Conservation (phyloP, 2,888 invertebrate species). For the Acheta domesticus region DNA sequence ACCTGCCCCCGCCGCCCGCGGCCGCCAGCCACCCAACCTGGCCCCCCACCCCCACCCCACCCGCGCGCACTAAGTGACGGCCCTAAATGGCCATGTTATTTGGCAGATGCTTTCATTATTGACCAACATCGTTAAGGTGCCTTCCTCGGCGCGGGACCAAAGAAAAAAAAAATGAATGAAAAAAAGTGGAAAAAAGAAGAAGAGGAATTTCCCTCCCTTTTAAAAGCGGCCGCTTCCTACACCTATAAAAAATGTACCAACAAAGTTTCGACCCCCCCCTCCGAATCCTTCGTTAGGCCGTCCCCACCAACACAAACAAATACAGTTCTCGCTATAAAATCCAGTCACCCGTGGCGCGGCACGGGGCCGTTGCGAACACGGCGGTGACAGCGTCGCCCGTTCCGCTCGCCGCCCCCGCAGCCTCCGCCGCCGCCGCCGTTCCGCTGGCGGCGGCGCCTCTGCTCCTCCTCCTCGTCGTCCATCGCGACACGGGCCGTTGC, state of each 20-base stretch:
- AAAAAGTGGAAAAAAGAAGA: neutral
- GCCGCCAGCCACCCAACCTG: neutral
- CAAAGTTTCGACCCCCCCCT: neutral
- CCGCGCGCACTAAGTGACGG: neutral
- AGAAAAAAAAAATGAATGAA: neutral
- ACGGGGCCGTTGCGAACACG: too few species aligned
- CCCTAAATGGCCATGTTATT: neutral
- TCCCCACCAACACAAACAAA: too few species aligned
- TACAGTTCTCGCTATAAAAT: too few species aligned
- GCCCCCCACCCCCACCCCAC: too few species aligned
- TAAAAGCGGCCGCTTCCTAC: neutral
- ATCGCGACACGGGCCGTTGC: too few species aligned
- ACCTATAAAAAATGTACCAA: neutral
- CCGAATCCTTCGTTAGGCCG: too few species aligned
- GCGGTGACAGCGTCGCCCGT: too few species aligned
- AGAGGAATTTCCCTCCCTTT: neutral
- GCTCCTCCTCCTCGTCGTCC: too few species aligned
- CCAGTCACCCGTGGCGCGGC: too few species aligned
- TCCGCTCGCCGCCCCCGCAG: too few species aligned
- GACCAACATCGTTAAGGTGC: constrained; percentile 8
- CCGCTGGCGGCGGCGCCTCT: too few species aligned
- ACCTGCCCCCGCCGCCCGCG: neutral
- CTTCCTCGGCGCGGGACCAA: neutral
- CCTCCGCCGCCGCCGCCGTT: too few species aligned
- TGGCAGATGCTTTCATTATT: constrained; percentile 18